phyloP scores from a whole-genome alignment of 2,888 invertebrate species.

The Netelia virgata region DNA sequence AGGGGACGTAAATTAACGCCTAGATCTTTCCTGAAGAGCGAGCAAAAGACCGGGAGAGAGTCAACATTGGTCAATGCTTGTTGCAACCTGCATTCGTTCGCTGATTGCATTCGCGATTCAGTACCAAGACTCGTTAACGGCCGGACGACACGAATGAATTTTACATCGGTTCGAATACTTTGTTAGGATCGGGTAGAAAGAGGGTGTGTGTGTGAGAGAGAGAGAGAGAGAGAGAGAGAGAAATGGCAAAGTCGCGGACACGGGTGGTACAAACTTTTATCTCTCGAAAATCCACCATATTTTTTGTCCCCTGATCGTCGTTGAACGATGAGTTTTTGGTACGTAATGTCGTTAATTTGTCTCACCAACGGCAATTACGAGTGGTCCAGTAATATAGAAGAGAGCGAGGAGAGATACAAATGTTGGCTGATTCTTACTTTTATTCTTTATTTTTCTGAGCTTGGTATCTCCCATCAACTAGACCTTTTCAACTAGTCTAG shows the following conservation, averaged over 20 bases:
- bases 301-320: background rate
- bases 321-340: slow-evolving; percentile 41
- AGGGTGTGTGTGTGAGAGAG: background rate
- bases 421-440: slow-evolving; percentile 60
- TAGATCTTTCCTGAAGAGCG: slow-evolving; percentile 50
- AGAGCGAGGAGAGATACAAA: slow-evolving; percentile 76
- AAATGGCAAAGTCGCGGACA: slow-evolving; percentile 35
- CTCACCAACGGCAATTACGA: background rate
- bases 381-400: too few relatives aligned
- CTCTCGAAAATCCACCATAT: background rate
- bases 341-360: background rate
- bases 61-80: slow-evolving; percentile 27
- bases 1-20: slow-evolving; percentile 68
- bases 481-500: slow-evolving; percentile 47
- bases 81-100: slow-evolving; percentile 45
- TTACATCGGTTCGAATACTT: slow-evolving; percentile 62
- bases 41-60: slow-evolving; percentile 37
- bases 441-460: too few relatives aligned
- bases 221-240: slow-evolving; percentile 23
- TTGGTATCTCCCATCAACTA: slow-evolving; percentile 21
- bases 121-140: slow-evolving; percentile 71
- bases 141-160: slow-evolving; percentile 72
- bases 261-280: background rate
- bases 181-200: slow-evolving; percentile 48
- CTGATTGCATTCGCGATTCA: slow-evolving; percentile 72